A percentile compares a stretch with the other conserved stretches of the same genome.
These are phyloP conservation scores for Murina feae DNA, from an alignment of 2,113 vertebrate species.

Conservation along the genomic window DNA sequence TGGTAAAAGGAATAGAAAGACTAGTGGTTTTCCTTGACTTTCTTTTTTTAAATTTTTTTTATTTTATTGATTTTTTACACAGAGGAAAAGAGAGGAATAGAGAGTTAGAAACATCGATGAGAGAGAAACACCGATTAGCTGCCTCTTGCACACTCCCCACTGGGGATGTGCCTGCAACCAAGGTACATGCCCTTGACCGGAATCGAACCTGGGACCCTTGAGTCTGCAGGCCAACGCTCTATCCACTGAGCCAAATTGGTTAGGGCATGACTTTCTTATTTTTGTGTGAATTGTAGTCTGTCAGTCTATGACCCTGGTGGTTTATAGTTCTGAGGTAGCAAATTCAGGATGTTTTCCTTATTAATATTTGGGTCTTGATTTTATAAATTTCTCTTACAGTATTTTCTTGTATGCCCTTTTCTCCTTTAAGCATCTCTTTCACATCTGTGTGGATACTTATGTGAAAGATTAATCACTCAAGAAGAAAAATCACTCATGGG, in stretches of 20 bases:
- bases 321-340: not conserved
- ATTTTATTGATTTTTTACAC: too few relatives aligned
- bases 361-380: slow-evolving; percentile 4
- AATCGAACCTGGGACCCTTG: too few relatives aligned
- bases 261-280: not conserved
- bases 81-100: too few relatives aligned
- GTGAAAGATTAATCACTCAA: not conserved
- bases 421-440: not conserved
- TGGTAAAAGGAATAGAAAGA: not conserved
- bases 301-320: not conserved
- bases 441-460: not conserved
- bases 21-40: not conserved
- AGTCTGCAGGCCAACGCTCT: too few relatives aligned
- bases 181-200: too few relatives aligned
- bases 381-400: not conserved
- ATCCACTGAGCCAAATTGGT: too few relatives aligned
- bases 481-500: not conserved
- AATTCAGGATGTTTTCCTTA: not conserved
- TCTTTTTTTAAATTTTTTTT: too few relatives aligned
- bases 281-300: not conserved
- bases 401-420: not conserved
- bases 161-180: too few relatives aligned
- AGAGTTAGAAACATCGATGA: too few relatives aligned
- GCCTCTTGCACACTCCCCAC: too few relatives aligned
- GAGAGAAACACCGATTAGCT: too few relatives aligned